Base-by-base conservation (phyloP, 2,113 vertebrate genomes). In the Perca schrenkii region DNA sequence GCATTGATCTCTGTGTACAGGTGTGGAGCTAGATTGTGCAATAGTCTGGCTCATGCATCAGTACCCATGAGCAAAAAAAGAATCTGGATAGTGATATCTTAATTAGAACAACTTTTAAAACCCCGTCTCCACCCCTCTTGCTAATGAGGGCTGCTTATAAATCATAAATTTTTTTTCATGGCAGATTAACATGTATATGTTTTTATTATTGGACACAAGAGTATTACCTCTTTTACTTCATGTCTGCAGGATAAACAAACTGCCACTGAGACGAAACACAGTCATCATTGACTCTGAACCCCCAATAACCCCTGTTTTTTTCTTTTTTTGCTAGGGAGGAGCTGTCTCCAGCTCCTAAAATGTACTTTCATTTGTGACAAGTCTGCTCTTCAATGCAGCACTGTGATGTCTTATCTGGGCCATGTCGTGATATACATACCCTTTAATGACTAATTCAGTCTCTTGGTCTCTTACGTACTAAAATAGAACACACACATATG, bases 371-470 rank as follows among this genome's bases (percentile, higher is more conserved):
- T 93, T 91, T 86, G 68, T 94, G 93, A 94, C 91, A 93, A 91
- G 84, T 89, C 75, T 83, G 83, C 76, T 89, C 82, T 89, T 91
- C 83, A 88, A 74, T 92, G 66, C 80, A 69, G 77, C 72, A 78
- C 68, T 91, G 64, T 93, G 91, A 93, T 93, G 89, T 91, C 73
- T 93, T 93, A 93, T 94, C 94, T 94, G 92, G 94, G 94, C 88
- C 93, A 93, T 89, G 92, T 92, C 79, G 83, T 83, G 82, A 82
- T 87, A 89, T 91, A 90, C 85, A 86, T 89, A 88, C 80, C 81
- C 89, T 93, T 95, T 93, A 92, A 94, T 94, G 88, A 92, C 91
- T 93, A 91, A 92, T 93, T 93, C 91, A 87, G 89, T 89, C 88
- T 90, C 88, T 90, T 76, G 82, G 87, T 70, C 67, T 54, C 88